These are phyloP conservation scores for Antennarius striatus DNA, from an alignment of 2,113 vertebrate genomes.

Conservation along the genomic window DNA sequence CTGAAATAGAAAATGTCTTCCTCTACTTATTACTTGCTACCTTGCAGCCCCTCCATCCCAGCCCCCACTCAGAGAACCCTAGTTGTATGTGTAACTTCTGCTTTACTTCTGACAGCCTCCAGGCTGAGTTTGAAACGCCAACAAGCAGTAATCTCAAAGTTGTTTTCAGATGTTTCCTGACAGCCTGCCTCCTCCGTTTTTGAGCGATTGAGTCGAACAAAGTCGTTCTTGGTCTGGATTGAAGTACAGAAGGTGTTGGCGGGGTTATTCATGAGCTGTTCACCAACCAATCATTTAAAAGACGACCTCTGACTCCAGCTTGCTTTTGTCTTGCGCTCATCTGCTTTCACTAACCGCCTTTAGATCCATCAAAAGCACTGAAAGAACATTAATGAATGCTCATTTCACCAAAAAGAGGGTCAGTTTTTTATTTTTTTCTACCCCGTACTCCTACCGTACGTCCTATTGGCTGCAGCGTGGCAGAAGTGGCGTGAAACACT, in stretches of 20 bases:
- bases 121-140: conserved; percentile 18
- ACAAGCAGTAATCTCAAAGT: conserved; percentile 35
- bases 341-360: conserved; percentile 1
- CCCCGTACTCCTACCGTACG: background rate
- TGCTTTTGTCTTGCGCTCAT: background rate
- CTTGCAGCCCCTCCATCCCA: background rate
- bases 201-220: no score
- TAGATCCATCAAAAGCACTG: conserved; percentile 21
- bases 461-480: conserved; percentile 14
- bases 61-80: conserved; percentile 3
- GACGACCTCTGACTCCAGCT: background rate
- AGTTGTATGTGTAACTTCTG: conserved; percentile 6
- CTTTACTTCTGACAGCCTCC: background rate
- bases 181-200: conserved; percentile 12
- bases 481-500: background rate
- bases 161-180: conserved; percentile 35
- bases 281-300: conserved; percentile 8
- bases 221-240: conserved; percentile 6
- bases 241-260: background rate
- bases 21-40: no score
- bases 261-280: conserved; percentile 4
- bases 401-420: background rate
- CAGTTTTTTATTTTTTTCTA: background rate
- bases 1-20: no score
- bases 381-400: conserved; percentile 26